A percentile compares a stretch with the other conserved stretches of the same genome.
phyloP scores from a whole-genome alignment of 2,888 invertebrate genomes.

The Ophion costatus region DNA sequence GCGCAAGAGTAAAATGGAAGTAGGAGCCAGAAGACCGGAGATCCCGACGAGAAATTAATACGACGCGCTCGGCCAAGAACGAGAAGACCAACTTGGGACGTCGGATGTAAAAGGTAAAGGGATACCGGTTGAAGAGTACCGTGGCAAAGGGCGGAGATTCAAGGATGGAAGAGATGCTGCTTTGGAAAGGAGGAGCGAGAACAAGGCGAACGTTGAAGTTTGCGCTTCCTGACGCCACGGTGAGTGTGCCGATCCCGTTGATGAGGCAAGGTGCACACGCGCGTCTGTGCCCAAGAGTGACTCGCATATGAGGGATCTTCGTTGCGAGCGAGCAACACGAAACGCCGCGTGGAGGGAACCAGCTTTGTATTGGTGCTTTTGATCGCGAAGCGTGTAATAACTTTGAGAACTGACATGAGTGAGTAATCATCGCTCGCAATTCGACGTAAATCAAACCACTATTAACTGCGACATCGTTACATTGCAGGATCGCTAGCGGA shows the following conservation, averaged over 20 bases:
- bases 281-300: background rate
- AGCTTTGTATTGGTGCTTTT: conserved; percentile 73
- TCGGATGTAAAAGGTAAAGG: conserved; percentile 60
- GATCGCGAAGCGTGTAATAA: conserved; percentile 76
- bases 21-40: conserved; percentile 34
- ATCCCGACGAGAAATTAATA: conserved; percentile 71
- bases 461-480: conserved; percentile 61
- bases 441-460: conserved; percentile 71
- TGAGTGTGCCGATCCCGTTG: background rate
- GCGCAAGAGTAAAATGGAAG: conserved; percentile 12
- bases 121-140: conserved; percentile 38
- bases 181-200: conserved; percentile 4
- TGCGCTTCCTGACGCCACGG: background rate
- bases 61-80: conserved; percentile 57
- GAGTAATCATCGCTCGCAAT: conserved; percentile 69
- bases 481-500: conserved; percentile 34
- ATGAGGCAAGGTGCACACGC: background rate
- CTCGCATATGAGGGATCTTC: conserved; percentile 42
- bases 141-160: conserved; percentile 46
- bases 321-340: conserved; percentile 17
- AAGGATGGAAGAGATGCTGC: conserved; percentile 3
- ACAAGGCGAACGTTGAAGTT: background rate
- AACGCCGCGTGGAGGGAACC: conserved; percentile 8
- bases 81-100: conserved; percentile 57
- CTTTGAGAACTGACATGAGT: conserved; percentile 73